Evolutionary conservation across 1,140 invertebrate genomes (phyloP).

Genomic region (Contarinia nasturtii): DNA sequence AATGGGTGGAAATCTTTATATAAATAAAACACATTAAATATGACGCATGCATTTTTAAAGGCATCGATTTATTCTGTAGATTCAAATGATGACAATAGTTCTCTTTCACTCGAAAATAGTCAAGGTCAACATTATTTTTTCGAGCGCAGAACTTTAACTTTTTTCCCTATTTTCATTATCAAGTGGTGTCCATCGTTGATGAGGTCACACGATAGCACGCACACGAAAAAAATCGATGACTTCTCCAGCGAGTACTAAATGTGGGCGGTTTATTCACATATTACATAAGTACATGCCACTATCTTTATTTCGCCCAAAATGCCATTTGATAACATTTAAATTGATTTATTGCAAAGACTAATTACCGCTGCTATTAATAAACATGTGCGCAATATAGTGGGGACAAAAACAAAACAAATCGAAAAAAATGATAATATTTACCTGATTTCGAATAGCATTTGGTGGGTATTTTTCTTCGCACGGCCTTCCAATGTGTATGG

Average conservation of each 20-base stretch:
- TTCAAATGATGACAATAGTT: too few relatives aligned
- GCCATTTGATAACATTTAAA: not conserved
- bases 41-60: not conserved
- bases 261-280: too few relatives aligned
- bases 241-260: too few relatives aligned
- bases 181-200: too few relatives aligned
- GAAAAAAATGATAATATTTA: conserved; percentile 11
- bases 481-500: conserved; percentile 40
- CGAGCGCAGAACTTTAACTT: too few relatives aligned
- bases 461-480: conserved; percentile 66
- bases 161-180: too few relatives aligned
- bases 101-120: too few relatives aligned
- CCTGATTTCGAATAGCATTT: conserved; percentile 90
- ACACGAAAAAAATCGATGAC: too few relatives aligned
- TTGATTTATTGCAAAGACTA: not conserved
- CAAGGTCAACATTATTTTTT: too few relatives aligned
- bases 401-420: not conserved
- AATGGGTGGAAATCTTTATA: not conserved
- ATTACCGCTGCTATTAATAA: not conserved
- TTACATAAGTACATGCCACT: not conserved
- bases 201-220: too few relatives aligned
- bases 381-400: not conserved
- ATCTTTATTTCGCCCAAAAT: not conserved
- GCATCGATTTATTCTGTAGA: too few relatives aligned
- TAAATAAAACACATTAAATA: not conserved